Evolutionary conservation across 2,888 invertebrate species (phyloP).

Genomic region (Hetaerina titia): DNA sequence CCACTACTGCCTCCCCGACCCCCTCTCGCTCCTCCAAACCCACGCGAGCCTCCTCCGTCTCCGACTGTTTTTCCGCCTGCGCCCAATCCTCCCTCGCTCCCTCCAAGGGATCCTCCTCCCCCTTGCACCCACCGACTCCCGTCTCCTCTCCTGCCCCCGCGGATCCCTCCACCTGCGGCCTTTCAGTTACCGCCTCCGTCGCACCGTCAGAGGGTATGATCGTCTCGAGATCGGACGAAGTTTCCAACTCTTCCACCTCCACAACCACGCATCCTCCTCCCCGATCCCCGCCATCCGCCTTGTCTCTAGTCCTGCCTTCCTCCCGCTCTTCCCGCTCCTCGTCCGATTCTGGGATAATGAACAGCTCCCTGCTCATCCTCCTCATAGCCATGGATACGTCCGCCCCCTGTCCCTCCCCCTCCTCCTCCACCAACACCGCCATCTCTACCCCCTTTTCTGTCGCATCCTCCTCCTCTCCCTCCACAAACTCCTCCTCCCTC

Average conservation of each 20-base stretch:
- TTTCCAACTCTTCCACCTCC: not conserved
- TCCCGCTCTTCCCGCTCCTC: slow-evolving; percentile 34
- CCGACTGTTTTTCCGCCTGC: not conserved
- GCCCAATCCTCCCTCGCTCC: not conserved
- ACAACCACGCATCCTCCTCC: not conserved
- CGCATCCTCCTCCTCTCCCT: slow-evolving; percentile 73
- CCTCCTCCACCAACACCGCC: not conserved
- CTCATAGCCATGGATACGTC: not conserved
- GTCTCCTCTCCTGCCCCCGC: not conserved
- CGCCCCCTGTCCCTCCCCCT: not conserved
- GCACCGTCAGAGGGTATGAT: not conserved
- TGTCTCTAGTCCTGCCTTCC: not conserved
- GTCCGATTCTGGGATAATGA: slow-evolving; percentile 57
- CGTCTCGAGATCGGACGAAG: not conserved
- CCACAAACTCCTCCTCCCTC: slow-evolving; percentile 70
- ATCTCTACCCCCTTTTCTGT: slow-evolving; percentile 70
- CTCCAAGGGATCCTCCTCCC: not conserved
- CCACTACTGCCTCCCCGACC: not conserved
- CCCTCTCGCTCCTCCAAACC: slow-evolving; percentile 4
- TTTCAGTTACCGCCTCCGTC: not conserved
- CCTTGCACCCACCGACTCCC: not conserved
- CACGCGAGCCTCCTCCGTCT: slow-evolving; percentile 16
- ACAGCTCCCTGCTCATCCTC: slow-evolving; percentile 42
- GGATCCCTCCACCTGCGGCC: not conserved
- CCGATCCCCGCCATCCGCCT: not conserved